These are phyloP conservation scores for Lamellibrachia satsuma DNA, from an alignment of 2,888 invertebrate genomes.

Conservation along the genomic window DNA sequence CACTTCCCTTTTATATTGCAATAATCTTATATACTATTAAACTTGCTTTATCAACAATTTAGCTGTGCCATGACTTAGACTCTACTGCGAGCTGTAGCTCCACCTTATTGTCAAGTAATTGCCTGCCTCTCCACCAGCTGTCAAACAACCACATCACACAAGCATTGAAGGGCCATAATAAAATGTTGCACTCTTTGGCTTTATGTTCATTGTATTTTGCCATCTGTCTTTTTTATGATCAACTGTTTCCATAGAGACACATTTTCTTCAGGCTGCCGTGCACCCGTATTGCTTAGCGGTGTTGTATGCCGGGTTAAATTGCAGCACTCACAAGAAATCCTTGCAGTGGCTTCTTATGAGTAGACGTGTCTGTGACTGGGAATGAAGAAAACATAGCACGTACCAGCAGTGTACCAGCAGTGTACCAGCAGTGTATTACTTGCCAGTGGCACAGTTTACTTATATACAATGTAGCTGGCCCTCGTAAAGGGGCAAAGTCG, in stretches of 20 bases:
- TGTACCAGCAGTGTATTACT: background rate
- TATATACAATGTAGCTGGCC: background rate
- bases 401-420: background rate
- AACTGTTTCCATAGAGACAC: background rate
- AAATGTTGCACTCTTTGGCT: background rate
- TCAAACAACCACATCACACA: background rate
- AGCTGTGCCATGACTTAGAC: background rate
- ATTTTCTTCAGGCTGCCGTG: background rate
- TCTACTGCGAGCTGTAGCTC: background rate
- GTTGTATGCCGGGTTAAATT: background rate
- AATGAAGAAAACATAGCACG: background rate
- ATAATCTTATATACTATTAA: background rate
- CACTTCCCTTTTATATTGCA: background rate
- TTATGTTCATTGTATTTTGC: background rate
- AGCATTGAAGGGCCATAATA: background rate
- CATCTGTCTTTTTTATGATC: slow-evolving; percentile 7
- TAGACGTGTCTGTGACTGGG: background rate
- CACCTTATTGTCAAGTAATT: background rate
- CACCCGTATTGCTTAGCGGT: background rate
- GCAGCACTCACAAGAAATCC: background rate
- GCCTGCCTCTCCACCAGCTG: background rate
- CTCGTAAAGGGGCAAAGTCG: background rate
- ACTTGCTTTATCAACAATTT: background rate
- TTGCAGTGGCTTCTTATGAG: background rate
- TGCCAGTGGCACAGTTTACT: background rate